phyloP scores from a whole-genome alignment of 2,113 vertebrate species.

The Scortum barcoo region DNA sequence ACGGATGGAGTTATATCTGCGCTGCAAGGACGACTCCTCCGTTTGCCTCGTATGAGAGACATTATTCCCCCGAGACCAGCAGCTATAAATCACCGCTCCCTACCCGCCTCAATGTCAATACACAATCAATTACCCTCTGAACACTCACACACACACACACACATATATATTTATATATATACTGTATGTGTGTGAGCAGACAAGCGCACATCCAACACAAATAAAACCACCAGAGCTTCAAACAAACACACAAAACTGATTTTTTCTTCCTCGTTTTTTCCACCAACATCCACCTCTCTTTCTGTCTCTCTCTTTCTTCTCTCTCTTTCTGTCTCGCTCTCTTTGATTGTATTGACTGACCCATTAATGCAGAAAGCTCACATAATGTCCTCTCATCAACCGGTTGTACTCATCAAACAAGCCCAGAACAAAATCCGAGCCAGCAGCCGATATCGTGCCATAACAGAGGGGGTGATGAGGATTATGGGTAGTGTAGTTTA shows the following conservation, averaged over 20 bases:
- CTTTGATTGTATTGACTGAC: conserved; percentile 57
- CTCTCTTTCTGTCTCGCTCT: not conserved
- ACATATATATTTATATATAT: conserved; percentile 18
- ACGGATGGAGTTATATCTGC: conserved; percentile 54
- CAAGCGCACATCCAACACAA: conserved; percentile 11
- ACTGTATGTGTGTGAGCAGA: conserved; percentile 28
- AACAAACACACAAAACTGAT: conserved; percentile 11
- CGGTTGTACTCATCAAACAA: conserved; percentile 50
- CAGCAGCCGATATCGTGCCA: conserved; percentile 42
- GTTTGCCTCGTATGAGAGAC: conserved; percentile 68
- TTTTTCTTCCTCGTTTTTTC: not conserved
- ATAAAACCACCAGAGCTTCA: conserved; percentile 13
- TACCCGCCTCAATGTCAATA: conserved; percentile 79
- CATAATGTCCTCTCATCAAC: conserved; percentile 63
- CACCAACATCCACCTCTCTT: not conserved
- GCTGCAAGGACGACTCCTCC: conserved; percentile 59
- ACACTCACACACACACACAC: conserved; percentile 20
- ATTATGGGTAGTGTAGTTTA: conserved; percentile 16
- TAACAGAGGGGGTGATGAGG: not conserved
- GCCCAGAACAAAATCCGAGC: conserved; percentile 14
- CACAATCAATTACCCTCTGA: conserved; percentile 68
- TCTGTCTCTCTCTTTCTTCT: not conserved
- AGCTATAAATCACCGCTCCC: conserved; percentile 76
- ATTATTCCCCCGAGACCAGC: conserved; percentile 57
- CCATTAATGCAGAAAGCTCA: conserved; percentile 67